Evolutionary conservation across 2,113 vertebrate genomes (phyloP).

Genomic region (Willisornis vidua): DNA sequence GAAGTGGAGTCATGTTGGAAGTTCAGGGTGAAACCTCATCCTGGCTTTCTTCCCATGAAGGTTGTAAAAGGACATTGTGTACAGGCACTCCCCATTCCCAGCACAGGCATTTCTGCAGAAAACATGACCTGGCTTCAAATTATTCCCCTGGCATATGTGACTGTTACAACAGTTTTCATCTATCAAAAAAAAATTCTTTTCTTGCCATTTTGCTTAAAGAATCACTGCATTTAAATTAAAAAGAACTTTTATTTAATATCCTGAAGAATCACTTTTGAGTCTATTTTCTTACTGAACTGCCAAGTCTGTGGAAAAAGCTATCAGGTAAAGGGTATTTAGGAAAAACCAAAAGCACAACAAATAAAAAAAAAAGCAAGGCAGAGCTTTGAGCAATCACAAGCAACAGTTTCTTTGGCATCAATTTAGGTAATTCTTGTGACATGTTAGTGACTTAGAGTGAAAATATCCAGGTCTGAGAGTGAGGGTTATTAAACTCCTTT

Average conservation of each 20-base stretch:
- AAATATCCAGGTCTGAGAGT: neutral
- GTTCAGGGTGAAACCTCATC: neutral
- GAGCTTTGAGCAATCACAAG: neutral
- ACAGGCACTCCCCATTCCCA: neutral
- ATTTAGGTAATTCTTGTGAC: neutral
- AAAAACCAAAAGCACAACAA: neutral
- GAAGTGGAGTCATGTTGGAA: neutral
- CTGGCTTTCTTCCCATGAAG: neutral
- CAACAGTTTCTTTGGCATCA: neutral
- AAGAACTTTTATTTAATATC: neutral
- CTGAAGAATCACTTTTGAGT: neutral
- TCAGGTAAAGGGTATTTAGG: neutral
- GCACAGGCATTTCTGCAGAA: neutral
- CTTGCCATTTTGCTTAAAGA: neutral
- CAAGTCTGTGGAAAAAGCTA: neutral
- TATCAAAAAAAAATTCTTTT: neutral
- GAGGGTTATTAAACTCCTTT: neutral
- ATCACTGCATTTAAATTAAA: neutral
- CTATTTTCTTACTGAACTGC: neutral
- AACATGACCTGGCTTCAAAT: neutral
- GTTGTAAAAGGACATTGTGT: neutral
- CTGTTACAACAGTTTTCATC: neutral
- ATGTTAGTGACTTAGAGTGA: neutral
- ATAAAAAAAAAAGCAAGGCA: neutral
- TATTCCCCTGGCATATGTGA: neutral